These are phyloP conservation scores for Torymus texanus DNA, from an alignment of 2,888 invertebrate genomes.

Conservation along the genomic window DNA sequence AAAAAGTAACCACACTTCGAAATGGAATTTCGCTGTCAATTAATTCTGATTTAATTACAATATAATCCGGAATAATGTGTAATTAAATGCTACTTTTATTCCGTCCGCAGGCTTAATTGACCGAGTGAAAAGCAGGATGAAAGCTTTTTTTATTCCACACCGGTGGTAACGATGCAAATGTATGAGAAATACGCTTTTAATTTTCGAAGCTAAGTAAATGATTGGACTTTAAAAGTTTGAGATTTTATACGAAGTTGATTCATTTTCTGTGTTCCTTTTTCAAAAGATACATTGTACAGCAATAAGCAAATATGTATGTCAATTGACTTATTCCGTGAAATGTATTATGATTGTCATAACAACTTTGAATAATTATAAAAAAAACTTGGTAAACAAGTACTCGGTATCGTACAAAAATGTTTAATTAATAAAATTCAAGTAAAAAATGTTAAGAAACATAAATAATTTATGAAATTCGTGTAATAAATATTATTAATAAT, in stretches of 20 bases:
- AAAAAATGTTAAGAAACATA: background rate
- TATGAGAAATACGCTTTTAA: constrained; percentile 29
- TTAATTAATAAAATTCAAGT: background rate
- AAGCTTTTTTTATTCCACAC: constrained; percentile 21
- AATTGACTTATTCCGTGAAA: no score
- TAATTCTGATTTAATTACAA: background rate
- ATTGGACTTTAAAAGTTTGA: constrained; percentile 4
- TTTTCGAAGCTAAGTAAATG: background rate
- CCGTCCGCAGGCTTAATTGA: background rate
- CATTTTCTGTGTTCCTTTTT: no score
- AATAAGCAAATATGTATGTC: no score
- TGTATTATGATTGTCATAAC: no score
- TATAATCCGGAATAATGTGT: background rate
- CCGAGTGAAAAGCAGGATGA: background rate
- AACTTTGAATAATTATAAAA: no score
- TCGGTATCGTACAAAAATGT: background rate
- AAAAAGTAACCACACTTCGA: no score
- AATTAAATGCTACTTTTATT: constrained; percentile 15
- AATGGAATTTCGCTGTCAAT: background rate
- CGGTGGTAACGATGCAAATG: constrained; percentile 20
- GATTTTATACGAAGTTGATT: background rate
- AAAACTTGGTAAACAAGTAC: no score
- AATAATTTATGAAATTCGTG: no score
- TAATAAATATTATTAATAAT: no score
- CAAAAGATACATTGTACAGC: background rate